Conservation (phyloP, 2,888 invertebrate genomes). For the Diploptera punctata region DNA sequence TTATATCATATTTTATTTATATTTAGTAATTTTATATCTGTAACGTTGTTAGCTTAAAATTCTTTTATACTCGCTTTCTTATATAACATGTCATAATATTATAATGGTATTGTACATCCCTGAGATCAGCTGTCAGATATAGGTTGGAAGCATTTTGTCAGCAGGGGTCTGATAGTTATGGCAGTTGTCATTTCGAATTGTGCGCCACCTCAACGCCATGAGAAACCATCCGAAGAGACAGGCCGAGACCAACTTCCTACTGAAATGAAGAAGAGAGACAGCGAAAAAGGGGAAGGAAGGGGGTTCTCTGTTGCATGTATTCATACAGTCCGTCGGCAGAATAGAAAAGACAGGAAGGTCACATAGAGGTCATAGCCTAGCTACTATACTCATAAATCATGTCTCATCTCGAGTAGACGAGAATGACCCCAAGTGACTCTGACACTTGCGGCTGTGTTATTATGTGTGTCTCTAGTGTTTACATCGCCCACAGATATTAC, state of each 20-base stretch:
- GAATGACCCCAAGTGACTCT: constrained; percentile 3
- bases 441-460: constrained; percentile 11
- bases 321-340: not conserved
- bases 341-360: constrained; percentile 15
- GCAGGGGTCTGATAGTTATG: constrained; percentile 1
- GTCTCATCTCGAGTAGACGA: not conserved
- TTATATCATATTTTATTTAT: too few species aligned
- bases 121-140: not conserved
- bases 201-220: not conserved
- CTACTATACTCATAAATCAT: constrained; percentile 1
- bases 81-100: too few species aligned
- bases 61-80: too few species aligned
- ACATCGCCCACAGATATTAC: not conserved
- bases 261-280: not conserved
- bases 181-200: constrained; percentile 13
- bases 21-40: too few species aligned
- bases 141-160: constrained; percentile 1
- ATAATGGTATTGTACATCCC: constrained; percentile 1
- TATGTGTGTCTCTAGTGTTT: not conserved
- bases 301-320: not conserved
- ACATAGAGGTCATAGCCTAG: not conserved
- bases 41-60: too few species aligned
- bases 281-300: not conserved
- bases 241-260: not conserved
- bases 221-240: not conserved